Percentiles rank a stretch among this genome's conserved stretches.
Conservation (phyloP, 2,888 invertebrate genomes). For the Apamea monoglypha region DNA sequence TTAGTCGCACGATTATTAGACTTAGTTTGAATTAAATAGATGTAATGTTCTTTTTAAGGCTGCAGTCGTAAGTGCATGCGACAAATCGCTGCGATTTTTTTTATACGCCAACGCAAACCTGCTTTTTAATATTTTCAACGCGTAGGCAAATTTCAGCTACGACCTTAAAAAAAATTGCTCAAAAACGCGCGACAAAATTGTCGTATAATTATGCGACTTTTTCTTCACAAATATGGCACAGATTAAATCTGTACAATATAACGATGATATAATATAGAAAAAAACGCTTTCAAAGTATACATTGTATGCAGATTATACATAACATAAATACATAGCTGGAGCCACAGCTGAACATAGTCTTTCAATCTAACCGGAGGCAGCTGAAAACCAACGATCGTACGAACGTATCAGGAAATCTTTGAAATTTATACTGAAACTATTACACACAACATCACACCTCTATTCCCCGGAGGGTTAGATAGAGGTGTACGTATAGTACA, state of each 20-base stretch:
- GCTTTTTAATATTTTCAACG: slow-evolving; percentile 41
- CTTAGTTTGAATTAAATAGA: slow-evolving; percentile 45
- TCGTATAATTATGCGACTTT: slow-evolving; percentile 40
- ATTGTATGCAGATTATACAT: slow-evolving; percentile 81
- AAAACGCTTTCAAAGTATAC: slow-evolving; percentile 86
- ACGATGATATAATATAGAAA: slow-evolving; percentile 76
- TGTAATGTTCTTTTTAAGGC: slow-evolving; percentile 32
- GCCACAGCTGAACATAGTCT: slow-evolving; percentile 8
- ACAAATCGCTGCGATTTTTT: slow-evolving; percentile 48
- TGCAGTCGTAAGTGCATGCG: slow-evolving; percentile 43
- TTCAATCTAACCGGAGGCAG: too few species aligned
- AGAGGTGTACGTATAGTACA: background rate
- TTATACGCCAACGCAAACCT: slow-evolving; percentile 6
- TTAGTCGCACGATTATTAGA: slow-evolving; percentile 61
- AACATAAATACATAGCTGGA: slow-evolving; percentile 28
- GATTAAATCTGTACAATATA: slow-evolving; percentile 71
- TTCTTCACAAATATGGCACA: slow-evolving; percentile 58
- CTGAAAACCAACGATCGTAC: background rate
- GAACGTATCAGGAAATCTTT: background rate
- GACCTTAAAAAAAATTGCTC: slow-evolving; percentile 58
- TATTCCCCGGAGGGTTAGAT: background rate
- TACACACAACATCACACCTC: background rate
- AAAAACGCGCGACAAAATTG: slow-evolving; percentile 48
- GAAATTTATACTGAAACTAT: background rate
- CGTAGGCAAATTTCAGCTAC: slow-evolving; percentile 28